phyloP scores from a whole-genome alignment of 2,888 invertebrate genomes.

The Acronicta psi region DNA sequence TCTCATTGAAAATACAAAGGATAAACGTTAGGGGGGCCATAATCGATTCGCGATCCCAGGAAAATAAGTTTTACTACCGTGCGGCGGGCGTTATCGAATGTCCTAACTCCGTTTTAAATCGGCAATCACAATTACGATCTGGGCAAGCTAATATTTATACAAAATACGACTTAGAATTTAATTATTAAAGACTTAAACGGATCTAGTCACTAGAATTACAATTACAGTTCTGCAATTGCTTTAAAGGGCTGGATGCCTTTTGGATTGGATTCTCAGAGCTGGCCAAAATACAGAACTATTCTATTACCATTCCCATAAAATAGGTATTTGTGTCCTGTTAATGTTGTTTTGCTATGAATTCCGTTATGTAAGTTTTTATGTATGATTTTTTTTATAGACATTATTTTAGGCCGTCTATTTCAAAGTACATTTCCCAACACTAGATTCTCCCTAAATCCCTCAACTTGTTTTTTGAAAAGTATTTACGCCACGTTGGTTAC shows the following conservation, averaged over 20 bases:
- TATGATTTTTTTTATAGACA: not conserved
- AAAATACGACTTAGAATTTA: slow-evolving; percentile 39
- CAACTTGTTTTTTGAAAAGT: slow-evolving; percentile 41
- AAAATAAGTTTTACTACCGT: slow-evolving; percentile 48
- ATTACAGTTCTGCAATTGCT: slow-evolving; percentile 28
- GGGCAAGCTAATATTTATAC: slow-evolving; percentile 42
- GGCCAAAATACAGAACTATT: not conserved
- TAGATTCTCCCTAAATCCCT: slow-evolving; percentile 13
- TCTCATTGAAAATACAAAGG: slow-evolving; percentile 54
- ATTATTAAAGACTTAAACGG: slow-evolving; percentile 24
- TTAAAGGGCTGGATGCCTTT: not conserved
- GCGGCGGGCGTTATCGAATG: slow-evolving; percentile 38
- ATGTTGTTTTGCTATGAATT: too few species aligned
- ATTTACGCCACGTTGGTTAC: slow-evolving; percentile 53
- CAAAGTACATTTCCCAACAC: slow-evolving; percentile 6
- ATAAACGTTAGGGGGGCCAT: slow-evolving; percentile 38
- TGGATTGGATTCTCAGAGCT: not conserved
- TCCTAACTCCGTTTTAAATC: slow-evolving; percentile 53
- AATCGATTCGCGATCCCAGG: slow-evolving; percentile 44
- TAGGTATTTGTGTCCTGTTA: too few species aligned
- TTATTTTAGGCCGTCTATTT: not conserved
- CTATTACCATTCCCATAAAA: too few species aligned
- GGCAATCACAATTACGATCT: slow-evolving; percentile 50
- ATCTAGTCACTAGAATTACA: slow-evolving; percentile 29
- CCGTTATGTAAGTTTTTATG: too few species aligned